A percentile compares a stretch with the other conserved stretches of the same genome.
These are phyloP conservation scores for Scrobipalpa atriplicella DNA, from an alignment of 2,888 invertebrate genomes.

Conservation along the genomic window DNA sequence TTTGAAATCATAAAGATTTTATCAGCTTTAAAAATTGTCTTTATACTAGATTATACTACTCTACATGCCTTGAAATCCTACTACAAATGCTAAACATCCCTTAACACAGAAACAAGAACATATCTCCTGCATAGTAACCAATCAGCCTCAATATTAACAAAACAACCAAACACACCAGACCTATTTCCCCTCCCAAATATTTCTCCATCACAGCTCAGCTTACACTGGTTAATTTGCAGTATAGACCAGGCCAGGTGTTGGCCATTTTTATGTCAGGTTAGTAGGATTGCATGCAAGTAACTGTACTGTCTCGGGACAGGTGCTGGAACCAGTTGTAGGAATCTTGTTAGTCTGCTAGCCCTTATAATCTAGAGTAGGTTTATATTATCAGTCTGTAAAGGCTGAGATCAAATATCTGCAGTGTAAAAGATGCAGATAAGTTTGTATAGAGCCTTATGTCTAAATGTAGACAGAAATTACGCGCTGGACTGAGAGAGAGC, in stretches of 20 bases:
- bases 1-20: no score
- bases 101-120: no score
- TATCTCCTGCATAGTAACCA: background rate
- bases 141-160: background rate
- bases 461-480: no score
- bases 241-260: conserved; percentile 28
- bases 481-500: no score
- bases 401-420: background rate
- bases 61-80: no score
- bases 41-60: no score
- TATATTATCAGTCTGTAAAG: background rate
- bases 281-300: conserved; percentile 70
- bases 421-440: background rate
- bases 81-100: no score
- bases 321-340: conserved; percentile 36
- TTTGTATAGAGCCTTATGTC: background rate
- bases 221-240: background rate
- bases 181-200: background rate
- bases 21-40: no score
- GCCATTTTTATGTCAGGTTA: conserved; percentile 59
- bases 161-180: background rate
- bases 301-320: conserved; percentile 54
- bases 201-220: background rate
- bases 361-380: conserved; percentile 13
- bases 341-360: conserved; percentile 26